Percentiles rank a stretch among this genome's conserved stretches.
phyloP scores from a whole-genome alignment of 1,140 invertebrate species.

The Ceratosolen fusciceps region DNA sequence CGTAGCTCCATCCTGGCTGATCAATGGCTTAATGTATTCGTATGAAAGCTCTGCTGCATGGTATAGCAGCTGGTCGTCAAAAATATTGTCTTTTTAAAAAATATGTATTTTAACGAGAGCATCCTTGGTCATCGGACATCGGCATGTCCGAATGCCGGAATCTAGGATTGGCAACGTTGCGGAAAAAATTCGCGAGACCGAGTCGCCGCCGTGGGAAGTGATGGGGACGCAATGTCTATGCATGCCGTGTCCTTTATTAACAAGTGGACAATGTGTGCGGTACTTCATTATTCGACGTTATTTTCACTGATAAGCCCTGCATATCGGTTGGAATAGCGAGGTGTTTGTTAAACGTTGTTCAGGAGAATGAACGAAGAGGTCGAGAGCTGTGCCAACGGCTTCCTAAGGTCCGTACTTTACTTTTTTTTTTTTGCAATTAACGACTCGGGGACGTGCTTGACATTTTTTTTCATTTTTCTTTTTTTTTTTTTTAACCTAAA shows the following conservation, averaged over 20 bases:
- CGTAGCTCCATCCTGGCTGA: no score
- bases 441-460: background rate
- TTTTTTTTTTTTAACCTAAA: no score
- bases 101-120: no score
- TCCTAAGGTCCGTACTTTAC: slow-evolving; percentile 39
- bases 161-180: slow-evolving; percentile 26
- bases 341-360: background rate
- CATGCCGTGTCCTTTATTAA: background rate
- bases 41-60: no score
- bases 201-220: background rate
- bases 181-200: background rate
- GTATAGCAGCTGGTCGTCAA: no score
- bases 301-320: slow-evolving; percentile 19
- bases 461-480: slow-evolving; percentile 27
- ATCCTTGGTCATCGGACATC: no score
- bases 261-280: slow-evolving; percentile 17
- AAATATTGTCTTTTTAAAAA: no score
- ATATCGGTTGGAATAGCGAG: background rate
- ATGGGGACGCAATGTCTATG: slow-evolving; percentile 3
- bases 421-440: background rate
- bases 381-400: background rate
- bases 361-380: slow-evolving; percentile 28
- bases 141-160: no score
- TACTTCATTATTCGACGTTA: slow-evolving; percentile 20
- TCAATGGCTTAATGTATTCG: no score